Base-by-base conservation (phyloP, 2,113 vertebrate species). In the Edolisoma coerulescens region DNA sequence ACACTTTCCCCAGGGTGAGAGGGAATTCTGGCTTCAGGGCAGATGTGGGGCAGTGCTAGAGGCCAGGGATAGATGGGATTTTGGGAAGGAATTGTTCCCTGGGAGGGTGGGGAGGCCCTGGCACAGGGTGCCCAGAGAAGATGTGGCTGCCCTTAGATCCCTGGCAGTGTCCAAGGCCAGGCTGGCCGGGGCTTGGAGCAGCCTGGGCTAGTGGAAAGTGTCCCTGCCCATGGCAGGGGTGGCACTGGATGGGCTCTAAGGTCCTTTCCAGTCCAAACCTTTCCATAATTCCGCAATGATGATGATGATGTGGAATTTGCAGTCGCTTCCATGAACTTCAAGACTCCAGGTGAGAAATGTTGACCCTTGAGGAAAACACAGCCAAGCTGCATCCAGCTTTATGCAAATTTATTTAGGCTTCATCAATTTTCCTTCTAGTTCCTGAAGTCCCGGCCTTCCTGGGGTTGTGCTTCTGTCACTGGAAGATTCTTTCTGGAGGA, bases 181-280 rank as follows among this genome's bases (percentile, higher is more conserved):
- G 60, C 0, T 88, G 68, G 67, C 32, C 2, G 41, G 75, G 57
- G 35, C 42, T 88, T 4, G 57, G 86, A 67, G 44, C 59, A 74
- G 7, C 33, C 68, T 81, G 68, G 68, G 33, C 5, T 3, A 6
- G 52, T 59, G 52, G 52, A 0, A 67, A 33, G 8, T 52, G 77
- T n/a, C 52, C 33, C 37, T 74, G 37, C 16, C 20, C 76, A 44
- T 23, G 50, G 59, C 22, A 33, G 44, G 50, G 44, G 22, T 37
- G 52, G 22, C 0, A 23, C 0, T 2, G 19, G 44, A 4, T 74
- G 57, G 0, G 1, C 3, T 65, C 16, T 24, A 2, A 24, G 10
- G 6, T 33, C 27, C 13, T 5, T 52, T 16, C 16, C 33, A 6
- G 28, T 4, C 23, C 28, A 75, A 60, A 16, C 20, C 16, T 3